Percentiles rank a stretch among this genome's conserved stretches.
These are phyloP conservation scores for Nomada hirtipes DNA, from an alignment of 2,888 invertebrate genomes.

Conservation along the genomic window DNA sequence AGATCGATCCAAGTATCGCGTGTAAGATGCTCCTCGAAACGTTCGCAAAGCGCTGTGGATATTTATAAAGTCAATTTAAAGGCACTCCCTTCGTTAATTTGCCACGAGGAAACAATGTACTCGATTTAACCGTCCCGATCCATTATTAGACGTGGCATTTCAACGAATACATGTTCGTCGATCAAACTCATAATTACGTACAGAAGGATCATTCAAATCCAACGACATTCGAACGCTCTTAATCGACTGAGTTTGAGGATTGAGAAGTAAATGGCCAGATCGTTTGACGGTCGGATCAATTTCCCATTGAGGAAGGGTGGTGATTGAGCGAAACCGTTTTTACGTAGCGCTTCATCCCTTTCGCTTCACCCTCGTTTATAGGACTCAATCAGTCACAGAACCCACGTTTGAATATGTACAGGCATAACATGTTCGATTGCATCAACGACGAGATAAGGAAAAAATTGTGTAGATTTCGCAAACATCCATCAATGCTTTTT, in stretches of 20 bases:
- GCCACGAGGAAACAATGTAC: background rate
- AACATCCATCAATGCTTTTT: background rate
- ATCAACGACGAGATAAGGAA: background rate
- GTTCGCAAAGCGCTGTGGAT: background rate
- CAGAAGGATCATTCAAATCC: background rate
- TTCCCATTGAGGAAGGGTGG: background rate
- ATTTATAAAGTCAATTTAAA: conserved; percentile 18
- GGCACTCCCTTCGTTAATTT: background rate
- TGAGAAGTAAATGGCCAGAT: background rate
- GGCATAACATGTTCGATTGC: background rate
- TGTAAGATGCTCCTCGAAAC: background rate
- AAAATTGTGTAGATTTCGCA: background rate
- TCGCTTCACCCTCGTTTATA: background rate
- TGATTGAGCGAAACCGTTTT: background rate
- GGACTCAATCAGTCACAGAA: background rate
- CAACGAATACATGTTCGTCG: background rate
- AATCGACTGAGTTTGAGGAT: conserved; percentile 5
- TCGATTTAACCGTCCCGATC: background rate
- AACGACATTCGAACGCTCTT: background rate
- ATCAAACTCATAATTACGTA: conserved; percentile 9
- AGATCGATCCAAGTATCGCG: background rate
- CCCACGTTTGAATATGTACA: background rate
- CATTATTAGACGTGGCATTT: background rate
- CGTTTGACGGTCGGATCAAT: background rate
- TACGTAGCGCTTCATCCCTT: background rate